Base-by-base conservation (phyloP, 1,140 invertebrate genomes). In the Drosophila nikananu region DNA sequence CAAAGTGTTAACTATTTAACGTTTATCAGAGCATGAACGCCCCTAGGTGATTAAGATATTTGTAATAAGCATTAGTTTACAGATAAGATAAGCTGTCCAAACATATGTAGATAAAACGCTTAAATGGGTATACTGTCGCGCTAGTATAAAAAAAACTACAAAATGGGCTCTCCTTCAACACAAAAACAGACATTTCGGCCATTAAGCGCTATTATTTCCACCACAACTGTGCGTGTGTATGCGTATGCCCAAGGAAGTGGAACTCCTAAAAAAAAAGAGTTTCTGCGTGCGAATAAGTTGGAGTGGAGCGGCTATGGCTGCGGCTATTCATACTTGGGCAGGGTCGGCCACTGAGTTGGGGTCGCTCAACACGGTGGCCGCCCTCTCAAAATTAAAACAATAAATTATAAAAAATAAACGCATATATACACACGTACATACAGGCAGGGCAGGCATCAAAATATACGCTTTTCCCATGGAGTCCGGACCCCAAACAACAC, bases 331-430 rank as follows among this genome's bases (percentile, higher is more conserved):
- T 49, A 48, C 54, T 73, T 60, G 67, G 67, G 42, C 70, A 71
- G 52, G 41, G 68, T 57, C 37, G 42, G 42, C 32, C 19, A 25
- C 42, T 37, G 44, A 32, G 51, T 72, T 58, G 66, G 35, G 49
- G 49, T 71, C 68, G 44, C 51, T 39, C 46, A 37, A 66, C 78
- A 66, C 55, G 55, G 65, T 77, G 73, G 75, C 57, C 81, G 57
- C 81, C 80, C 81, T 77, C 72, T 77, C 72, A 59, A 81, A 84
- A 86, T 83, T 77, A 81, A 83, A 83, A 83, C 82, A 84, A 84
- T 83, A 83, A 83, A 86, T 83, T 83, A 84, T 86, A 63, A 77
- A 84, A 80, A 84, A 86, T 61, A 63, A 74, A 48, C 60, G 48
- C 77, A 73, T 60, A 42, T 74, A 74, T 60, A 63, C 39, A 61